Percentiles rank a stretch among this genome's conserved stretches.
phyloP scores from a whole-genome alignment of 1,140 invertebrate genomes.

The Drosophila truncata region DNA sequence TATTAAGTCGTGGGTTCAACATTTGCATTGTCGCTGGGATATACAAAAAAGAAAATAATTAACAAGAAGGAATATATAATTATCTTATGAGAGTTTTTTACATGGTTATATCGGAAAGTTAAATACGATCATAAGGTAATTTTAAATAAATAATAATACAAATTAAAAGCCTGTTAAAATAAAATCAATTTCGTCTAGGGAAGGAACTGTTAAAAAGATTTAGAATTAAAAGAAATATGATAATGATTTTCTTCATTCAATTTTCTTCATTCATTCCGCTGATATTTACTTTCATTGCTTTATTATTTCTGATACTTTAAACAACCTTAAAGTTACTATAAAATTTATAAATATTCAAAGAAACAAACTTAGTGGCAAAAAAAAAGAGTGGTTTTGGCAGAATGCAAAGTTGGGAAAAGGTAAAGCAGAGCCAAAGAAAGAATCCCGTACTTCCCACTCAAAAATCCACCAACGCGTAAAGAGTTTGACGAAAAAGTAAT shows the following conservation, averaged over 20 bases:
- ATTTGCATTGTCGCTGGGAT: neutral
- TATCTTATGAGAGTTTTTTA: neutral
- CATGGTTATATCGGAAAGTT: neutral
- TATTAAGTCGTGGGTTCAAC: neutral
- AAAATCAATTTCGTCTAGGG: neutral
- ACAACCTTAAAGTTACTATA: neutral
- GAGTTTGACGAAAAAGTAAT: conserved; percentile 82
- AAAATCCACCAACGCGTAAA: conserved; percentile 46
- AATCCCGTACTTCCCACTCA: conserved; percentile 13
- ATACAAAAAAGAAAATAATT: neutral
- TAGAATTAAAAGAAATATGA: neutral
- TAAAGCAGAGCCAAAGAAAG: neutral
- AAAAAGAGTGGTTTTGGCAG: neutral
- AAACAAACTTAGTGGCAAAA: neutral
- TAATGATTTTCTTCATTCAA: neutral
- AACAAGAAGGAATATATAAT: neutral
- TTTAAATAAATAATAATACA: neutral
- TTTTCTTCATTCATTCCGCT: neutral
- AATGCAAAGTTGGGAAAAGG: conserved; percentile 6
- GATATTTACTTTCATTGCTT: too few species aligned
- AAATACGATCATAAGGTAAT: neutral
- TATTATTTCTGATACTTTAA: neutral
- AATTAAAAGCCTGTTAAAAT: neutral
- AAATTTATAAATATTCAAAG: neutral
- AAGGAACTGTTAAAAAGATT: neutral